Base-by-base conservation (phyloP, 2,113 vertebrate species). In the Phodopus roborovskii region DNA sequence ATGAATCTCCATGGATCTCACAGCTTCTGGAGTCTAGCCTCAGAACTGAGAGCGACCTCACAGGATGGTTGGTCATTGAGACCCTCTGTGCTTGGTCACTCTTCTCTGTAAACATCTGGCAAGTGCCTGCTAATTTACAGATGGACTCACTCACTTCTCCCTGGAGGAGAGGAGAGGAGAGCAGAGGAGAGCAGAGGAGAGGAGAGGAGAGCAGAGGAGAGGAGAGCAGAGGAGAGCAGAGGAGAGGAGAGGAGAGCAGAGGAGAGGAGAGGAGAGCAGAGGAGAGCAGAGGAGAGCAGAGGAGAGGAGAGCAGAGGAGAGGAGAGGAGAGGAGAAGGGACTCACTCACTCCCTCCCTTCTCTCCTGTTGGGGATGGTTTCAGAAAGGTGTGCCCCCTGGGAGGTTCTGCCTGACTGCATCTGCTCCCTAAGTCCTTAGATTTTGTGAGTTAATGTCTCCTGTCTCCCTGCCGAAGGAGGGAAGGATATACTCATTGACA, bases 51-150 rank as follows among this genome's bases (percentile, higher is more conserved):
- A 48, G 77, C 30, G 45, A 75, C 36, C 20, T 1, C 58, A 28
- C 45, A n/a, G 24, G 0, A 30, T 0, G 5, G 7, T 17, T 10
- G 19, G 15, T n/a, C 13, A 7, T 66, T 33, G 45, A n/a, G 28
- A 66, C 17, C 58, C n/a, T n/a, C 16, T 0, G 16, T 11, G 30
- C 50, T 33, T 4, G 24, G 24, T 88, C 26, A 39, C 13, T 45
- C 24, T n/a, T 42, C 30, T 56, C 36, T 15, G 10, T 5, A 53
- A 68, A 16, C 26, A 12, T 74, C 56, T 39, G 84, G 19, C 83
- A 4, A 62, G 36, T 1, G 17, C 8, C 2, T 5, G 39, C 90
- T 62, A 8, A 7, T 83, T 68, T 36, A 39, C 20, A 1, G 26
- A 1, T 16, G 20, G 88, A 17, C 28, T 26, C 36, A 9, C 15